Conservation (phyloP, 37 sponge, comb jelly and placozoan genomes). For the Geodia barretti region DNA sequence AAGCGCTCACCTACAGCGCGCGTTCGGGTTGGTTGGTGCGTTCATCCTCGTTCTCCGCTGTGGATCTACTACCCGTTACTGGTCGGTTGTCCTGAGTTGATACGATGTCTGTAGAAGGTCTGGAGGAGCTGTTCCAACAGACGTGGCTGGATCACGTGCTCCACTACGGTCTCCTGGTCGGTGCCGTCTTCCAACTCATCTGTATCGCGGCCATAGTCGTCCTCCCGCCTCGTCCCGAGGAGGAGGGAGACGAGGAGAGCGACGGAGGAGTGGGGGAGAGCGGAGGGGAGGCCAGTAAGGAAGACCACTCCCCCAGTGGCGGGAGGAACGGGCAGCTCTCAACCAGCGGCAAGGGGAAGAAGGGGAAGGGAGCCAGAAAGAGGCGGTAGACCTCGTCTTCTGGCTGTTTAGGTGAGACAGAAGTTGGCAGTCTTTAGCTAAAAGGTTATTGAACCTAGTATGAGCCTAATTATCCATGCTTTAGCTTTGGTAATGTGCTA, state of each 20-base stretch:
- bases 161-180: constrained; percentile 56
- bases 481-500: too few relatives aligned
- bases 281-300: not conserved
- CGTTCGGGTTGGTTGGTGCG: too few relatives aligned
- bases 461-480: too few relatives aligned
- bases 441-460: too few relatives aligned
- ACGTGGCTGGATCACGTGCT: constrained; percentile 48
- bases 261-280: not conserved
- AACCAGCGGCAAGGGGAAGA: not conserved
- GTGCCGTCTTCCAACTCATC: constrained; percentile 62
- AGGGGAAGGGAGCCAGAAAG: constrained; percentile 32
- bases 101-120: too few relatives aligned
- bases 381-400: constrained; percentile 11
- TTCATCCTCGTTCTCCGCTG: too few relatives aligned
- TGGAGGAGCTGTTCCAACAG: constrained; percentile 48
- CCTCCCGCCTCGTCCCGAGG: constrained; percentile 20
- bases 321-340: not conserved
- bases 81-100: too few relatives aligned
- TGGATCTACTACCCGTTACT: too few relatives aligned
- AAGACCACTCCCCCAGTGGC: not conserved
- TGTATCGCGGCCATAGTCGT: constrained; percentile 66
- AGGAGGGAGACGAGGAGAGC: not conserved
- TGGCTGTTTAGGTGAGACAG: not conserved
- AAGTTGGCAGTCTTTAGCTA: too few relatives aligned
- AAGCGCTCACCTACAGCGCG: too few relatives aligned